Base-by-base conservation (phyloP, 2,113 vertebrate species). In the Oryzias melastigma region DNA sequence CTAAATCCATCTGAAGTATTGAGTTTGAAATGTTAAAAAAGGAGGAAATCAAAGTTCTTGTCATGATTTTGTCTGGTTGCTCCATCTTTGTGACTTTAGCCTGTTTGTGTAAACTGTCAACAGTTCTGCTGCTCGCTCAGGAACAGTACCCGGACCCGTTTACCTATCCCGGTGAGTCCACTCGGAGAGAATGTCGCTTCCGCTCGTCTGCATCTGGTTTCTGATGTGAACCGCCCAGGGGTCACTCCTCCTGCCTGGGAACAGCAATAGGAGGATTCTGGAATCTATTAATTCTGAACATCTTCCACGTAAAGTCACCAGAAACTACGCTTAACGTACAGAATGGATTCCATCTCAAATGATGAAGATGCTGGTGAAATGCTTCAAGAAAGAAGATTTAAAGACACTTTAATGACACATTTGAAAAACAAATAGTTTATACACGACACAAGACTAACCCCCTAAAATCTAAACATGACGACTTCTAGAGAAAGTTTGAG, bases 121-220 rank as follows among this genome's bases (percentile, higher is more conserved):
- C 77, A 88, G 73, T 80, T 62, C 43, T 87, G 75, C 83, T 91
- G 75, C 76, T 90, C 24, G 87, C 86, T 66, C 89, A 90, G 79
- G 27, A 20, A 45, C 83, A 76, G 63, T 84, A 79, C 71, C 81
- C 82, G 65, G 82, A 87, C 13, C 58, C 5, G 0, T 73, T 63
- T 59, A 48, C 52, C 12, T 88, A 67, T 71, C 24, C 78, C 65
- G 83, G 90, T 91, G 82, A 90, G 88, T 89, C 80, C 41, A 58
- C 68, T 68, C 45, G 57, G 47, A 61, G 58, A 71, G 44, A 59
- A 56, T 78, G 68, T 42, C 58, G 51, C 66, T 73, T 2, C 46
- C 51, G 67, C 66, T 65, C 59, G 55, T 59, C 20, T 55, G 79
- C 85, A 83, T 81, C 70, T 87, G 87, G 77, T 87, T 64, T 35